Base-by-base conservation (phyloP, 2,113 vertebrate genomes). In the Eptesicus fuscus region DNA sequence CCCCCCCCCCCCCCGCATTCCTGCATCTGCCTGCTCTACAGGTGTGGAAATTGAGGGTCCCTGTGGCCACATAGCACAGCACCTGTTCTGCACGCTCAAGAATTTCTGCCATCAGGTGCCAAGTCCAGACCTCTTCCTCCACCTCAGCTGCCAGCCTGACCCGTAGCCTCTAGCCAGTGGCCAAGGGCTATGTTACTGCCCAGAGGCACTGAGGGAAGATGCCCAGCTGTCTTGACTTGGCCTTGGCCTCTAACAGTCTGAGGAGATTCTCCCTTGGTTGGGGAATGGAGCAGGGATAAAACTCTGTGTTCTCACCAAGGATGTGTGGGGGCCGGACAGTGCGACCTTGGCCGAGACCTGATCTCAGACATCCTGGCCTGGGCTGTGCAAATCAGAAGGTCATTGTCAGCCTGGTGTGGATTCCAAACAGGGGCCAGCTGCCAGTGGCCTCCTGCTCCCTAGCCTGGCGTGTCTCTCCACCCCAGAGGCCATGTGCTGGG, bases 401-500 rank as follows among this genome's bases (percentile, higher is more conserved):
- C 87, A 94, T 95, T 96, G 97, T 96, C 61, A 65, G 37, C 65
- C 67, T 22, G 42, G 74, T 10, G 32, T 89, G 90, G 93, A 92
- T 78, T 94, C 87, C 5, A 87, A 74, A 82, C 69, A 3, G 1
- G 83, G 87, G 65, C 70, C 17, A 9, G 53, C 28, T 83, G 93
- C 87, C 90, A 77, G 3, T 44, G 17, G 53, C n/a, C 25, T 82
- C 32, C 93, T 84, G 70, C 42, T 63, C 69, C 83, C 73, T 14
- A 40, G 51, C 49, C 65, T 23, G 25, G 37, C 0, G 0, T 35
- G 28, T 23, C 71, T 65, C 63, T 49, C 67, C 59, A 42, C 11
- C 37, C 40, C 53, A 70, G 84, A 83, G 76, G 61, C n/a, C 40
- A 18, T 13, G 14, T 17, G 2, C 44, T 40, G 22, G 53, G 42